A percentile compares a stretch with the other conserved stretches of the same genome.
Conservation (phyloP, 30 jellyfish, hydroid and myxozoan species). For the Chrysaora quinquecirrha region DNA sequence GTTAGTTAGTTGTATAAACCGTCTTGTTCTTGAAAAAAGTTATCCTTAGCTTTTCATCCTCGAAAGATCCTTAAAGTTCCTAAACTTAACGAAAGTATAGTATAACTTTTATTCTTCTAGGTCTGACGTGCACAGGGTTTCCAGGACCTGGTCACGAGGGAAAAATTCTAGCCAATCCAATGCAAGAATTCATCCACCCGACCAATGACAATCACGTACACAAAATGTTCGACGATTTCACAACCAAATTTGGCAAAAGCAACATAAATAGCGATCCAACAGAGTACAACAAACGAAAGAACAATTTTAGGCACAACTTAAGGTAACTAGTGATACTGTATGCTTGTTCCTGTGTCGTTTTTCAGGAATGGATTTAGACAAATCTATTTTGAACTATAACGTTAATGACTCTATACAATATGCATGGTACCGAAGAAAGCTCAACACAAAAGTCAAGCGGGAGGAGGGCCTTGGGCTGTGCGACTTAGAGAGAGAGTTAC, state of each 20-base stretch:
- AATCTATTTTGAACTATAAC: neutral
- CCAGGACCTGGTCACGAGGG: slow-evolving; percentile 99
- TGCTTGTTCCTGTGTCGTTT: neutral
- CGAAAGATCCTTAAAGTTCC: too few species aligned
- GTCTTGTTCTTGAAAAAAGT: too few species aligned
- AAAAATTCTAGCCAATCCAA: slow-evolving; percentile 71
- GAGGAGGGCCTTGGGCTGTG: too few species aligned
- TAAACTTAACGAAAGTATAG: too few species aligned
- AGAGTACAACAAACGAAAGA: slow-evolving; percentile 54
- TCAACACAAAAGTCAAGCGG: too few species aligned
- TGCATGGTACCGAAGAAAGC: too few species aligned
- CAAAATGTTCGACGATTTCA: slow-evolving; percentile 68
- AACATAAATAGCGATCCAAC: slow-evolving; percentile 33
- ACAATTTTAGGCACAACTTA: slow-evolving; percentile 58
- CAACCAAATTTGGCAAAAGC: slow-evolving; percentile 47
- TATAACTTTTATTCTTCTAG: slow-evolving; percentile 28
- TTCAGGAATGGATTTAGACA: too few species aligned
- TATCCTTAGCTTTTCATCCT: too few species aligned
- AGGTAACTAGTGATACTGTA: slow-evolving; percentile 26
- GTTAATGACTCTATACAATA: neutral
- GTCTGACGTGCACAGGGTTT: slow-evolving; percentile 79
- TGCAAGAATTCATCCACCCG: slow-evolving; percentile 82
- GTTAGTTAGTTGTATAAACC: too few species aligned
- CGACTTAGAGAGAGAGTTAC: too few species aligned
- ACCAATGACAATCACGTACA: slow-evolving; percentile 70